These are phyloP conservation scores for Epirrita christyi DNA, from an alignment of 2,888 invertebrate genomes.

Conservation along the genomic window DNA sequence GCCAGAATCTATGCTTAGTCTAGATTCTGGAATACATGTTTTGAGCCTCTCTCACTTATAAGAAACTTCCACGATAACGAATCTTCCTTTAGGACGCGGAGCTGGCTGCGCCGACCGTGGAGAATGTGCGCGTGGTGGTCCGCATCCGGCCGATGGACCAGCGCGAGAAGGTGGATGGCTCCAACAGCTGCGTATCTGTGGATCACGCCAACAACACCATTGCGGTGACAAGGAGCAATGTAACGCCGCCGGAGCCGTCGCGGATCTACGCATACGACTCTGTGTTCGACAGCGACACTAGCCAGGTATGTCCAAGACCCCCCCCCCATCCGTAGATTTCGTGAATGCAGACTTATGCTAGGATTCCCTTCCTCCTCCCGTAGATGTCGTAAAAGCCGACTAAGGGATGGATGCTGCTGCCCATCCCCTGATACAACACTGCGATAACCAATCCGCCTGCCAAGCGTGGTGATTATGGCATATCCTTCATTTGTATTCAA, in stretches of 20 bases:
- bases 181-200: conserved; percentile 90
- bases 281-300: conserved; percentile 94
- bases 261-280: conserved; percentile 98
- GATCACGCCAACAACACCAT: conserved; percentile 91
- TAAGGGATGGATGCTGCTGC: too few relatives aligned
- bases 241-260: conserved; percentile 89
- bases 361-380: too few relatives aligned
- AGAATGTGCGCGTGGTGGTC: conserved; percentile 98
- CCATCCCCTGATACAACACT: too few relatives aligned
- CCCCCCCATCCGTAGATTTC: background rate
- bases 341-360: too few relatives aligned
- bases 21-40: too few relatives aligned
- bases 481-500: too few relatives aligned
- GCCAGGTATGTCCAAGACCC: conserved; percentile 85
- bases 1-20: too few relatives aligned
- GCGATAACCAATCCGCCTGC: too few relatives aligned
- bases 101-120: conserved; percentile 86
- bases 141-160: conserved; percentile 96
- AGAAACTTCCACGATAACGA: too few relatives aligned
- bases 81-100: conserved; percentile 71
- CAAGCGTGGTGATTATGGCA: too few relatives aligned
- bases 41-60: too few relatives aligned
- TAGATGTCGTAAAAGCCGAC: too few relatives aligned
- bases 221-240: conserved; percentile 90
- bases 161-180: conserved; percentile 90